Percentiles rank a stretch among this genome's conserved stretches.
phyloP scores from a whole-genome alignment of 2,113 vertebrate species.

The Salvelinus namaycush region DNA sequence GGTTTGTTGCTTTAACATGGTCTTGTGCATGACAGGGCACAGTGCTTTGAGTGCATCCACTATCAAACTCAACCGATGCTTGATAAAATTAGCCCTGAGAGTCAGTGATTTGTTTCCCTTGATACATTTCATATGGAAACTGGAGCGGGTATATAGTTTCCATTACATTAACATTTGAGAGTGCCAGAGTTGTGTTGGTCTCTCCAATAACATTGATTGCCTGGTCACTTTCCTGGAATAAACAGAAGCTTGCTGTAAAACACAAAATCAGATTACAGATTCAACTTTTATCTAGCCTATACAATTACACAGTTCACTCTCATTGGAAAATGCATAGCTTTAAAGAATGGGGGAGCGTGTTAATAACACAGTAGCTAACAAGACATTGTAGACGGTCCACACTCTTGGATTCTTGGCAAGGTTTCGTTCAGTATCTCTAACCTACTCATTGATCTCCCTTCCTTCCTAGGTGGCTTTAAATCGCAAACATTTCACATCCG shows the following conservation, averaged over 20 bases:
- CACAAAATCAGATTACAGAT: neutral
- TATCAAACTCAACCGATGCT: conserved; percentile 52
- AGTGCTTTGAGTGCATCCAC: conserved; percentile 50
- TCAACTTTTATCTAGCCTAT: neutral
- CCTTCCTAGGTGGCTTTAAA: conserved; percentile 71
- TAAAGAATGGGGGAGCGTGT: neutral
- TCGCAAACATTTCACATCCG: conserved; percentile 67
- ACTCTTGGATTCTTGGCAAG: conserved; percentile 49
- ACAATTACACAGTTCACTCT: neutral
- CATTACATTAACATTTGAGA: conserved; percentile 57
- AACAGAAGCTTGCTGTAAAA: conserved; percentile 11
- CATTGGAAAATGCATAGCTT: neutral
- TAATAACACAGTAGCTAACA: neutral
- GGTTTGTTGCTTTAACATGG: conserved; percentile 60
- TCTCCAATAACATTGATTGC: conserved; percentile 51
- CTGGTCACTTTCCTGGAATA: conserved; percentile 46
- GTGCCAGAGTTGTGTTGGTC: conserved; percentile 42
- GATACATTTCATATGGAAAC: conserved; percentile 58
- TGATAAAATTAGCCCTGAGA: conserved; percentile 56
- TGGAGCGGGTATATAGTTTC: conserved; percentile 52
- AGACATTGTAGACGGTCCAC: neutral
- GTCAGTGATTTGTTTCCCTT: conserved; percentile 52
- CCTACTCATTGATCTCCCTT: conserved; percentile 51
- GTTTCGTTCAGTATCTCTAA: conserved; percentile 56
- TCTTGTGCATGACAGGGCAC: conserved; percentile 56